Evolutionary conservation across 2,797 vertebrate species (phyloP).

Genomic region (Anisognathus igniventris): DNA sequence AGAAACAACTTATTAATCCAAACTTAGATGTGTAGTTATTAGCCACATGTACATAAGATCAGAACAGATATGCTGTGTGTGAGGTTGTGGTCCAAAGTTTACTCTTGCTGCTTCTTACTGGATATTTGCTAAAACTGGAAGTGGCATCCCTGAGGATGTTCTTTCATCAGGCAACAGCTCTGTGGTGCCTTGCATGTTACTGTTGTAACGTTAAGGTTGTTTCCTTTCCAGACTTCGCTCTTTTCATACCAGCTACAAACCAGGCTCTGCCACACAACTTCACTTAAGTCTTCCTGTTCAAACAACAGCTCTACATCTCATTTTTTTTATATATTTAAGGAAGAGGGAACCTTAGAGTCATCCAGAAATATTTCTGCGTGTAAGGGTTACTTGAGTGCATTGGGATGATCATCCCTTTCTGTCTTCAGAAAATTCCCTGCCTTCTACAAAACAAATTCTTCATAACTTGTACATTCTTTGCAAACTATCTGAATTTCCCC

Average conservation of each 20-base stretch:
- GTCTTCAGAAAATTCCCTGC: background rate
- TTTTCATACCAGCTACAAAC: background rate
- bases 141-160: background rate
- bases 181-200: background rate
- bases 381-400: background rate
- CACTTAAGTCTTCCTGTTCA: background rate
- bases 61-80: background rate
- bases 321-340: background rate
- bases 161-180: background rate
- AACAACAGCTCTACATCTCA: fast-evolving
- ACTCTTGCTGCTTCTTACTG: background rate
- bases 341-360: background rate
- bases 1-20: background rate
- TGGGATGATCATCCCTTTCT: background rate
- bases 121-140: background rate
- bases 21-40: background rate
- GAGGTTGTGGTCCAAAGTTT: background rate
- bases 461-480: background rate
- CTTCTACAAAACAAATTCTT: background rate
- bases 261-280: background rate
- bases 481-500: background rate
- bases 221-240: background rate
- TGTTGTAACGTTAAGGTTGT: background rate
- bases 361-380: background rate
- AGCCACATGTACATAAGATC: background rate